Evolutionary conservation across 2,113 vertebrate genomes (phyloP).

Genomic region (Machaerirhynchus nigripectus): DNA sequence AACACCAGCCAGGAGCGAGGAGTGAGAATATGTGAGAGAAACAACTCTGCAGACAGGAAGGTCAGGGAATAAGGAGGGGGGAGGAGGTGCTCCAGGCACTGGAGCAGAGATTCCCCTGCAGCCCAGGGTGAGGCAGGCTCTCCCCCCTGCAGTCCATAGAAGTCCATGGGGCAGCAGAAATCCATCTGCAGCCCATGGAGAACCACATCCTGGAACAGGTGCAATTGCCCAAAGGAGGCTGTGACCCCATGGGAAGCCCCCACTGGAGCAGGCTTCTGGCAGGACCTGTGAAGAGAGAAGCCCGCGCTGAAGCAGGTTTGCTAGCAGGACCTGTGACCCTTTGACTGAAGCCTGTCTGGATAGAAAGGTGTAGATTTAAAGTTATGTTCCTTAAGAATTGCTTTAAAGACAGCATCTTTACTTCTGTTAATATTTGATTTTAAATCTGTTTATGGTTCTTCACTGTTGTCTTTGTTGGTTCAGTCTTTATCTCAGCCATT

Average conservation of each 20-base stretch:
- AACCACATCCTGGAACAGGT: neutral
- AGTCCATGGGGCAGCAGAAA: neutral
- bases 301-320: neutral
- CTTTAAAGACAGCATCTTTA: neutral
- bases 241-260: neutral
- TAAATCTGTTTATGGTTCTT: neutral
- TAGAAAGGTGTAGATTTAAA: neutral
- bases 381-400: neutral
- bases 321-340: neutral
- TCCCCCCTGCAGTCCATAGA: neutral
- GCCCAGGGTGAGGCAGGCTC: neutral
- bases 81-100: neutral
- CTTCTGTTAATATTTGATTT: neutral
- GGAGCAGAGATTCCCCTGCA: neutral
- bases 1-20: neutral
- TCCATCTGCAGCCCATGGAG: neutral
- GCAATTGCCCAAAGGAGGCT: neutral
- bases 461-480: neutral
- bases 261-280: neutral
- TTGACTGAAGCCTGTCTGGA: neutral
- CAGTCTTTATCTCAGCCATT: neutral
- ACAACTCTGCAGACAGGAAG: neutral
- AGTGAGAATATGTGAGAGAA: neutral
- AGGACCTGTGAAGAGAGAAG: neutral
- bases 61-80: neutral